Conservation (phyloP, 2,113 vertebrate species). For the Cariama cristata region DNA sequence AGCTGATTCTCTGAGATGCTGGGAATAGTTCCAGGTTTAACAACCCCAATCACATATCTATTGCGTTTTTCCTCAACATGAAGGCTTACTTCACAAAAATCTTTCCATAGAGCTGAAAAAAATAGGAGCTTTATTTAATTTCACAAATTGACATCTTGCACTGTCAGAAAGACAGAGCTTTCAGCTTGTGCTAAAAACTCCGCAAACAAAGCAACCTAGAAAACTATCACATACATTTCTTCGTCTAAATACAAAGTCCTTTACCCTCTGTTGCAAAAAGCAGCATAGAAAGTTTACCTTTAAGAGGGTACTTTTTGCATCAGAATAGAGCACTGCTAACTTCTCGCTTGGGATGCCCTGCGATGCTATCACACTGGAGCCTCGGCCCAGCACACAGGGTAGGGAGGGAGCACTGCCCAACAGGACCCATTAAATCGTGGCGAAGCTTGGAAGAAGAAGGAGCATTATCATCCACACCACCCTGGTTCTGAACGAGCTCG, state of each 20-base stretch:
- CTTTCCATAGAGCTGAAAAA: background rate
- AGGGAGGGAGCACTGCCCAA: background rate
- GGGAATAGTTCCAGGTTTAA: background rate
- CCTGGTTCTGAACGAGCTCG: background rate
- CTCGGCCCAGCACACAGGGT: fast-evolving
- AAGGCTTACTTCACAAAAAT: background rate
- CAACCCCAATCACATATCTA: background rate
- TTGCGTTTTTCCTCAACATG: background rate
- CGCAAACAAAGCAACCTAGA: background rate
- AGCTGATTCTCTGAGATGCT: background rate
- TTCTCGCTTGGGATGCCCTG: fast-evolving
- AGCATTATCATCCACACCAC: background rate
- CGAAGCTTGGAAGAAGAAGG: background rate
- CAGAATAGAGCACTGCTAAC: background rate
- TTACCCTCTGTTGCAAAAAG: background rate
- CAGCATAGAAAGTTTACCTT: background rate
- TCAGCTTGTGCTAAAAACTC: background rate
- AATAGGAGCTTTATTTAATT: background rate
- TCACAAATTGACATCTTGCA: background rate
- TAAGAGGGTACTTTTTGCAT: background rate
- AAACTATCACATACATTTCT: background rate
- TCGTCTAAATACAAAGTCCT: background rate
- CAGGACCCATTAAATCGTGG: fast-evolving
- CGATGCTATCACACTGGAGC: fast-evolving
- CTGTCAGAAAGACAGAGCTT: background rate